These are phyloP conservation scores for Lathronympha strigana DNA, from an alignment of 2,888 invertebrate species.

Conservation along the genomic window DNA sequence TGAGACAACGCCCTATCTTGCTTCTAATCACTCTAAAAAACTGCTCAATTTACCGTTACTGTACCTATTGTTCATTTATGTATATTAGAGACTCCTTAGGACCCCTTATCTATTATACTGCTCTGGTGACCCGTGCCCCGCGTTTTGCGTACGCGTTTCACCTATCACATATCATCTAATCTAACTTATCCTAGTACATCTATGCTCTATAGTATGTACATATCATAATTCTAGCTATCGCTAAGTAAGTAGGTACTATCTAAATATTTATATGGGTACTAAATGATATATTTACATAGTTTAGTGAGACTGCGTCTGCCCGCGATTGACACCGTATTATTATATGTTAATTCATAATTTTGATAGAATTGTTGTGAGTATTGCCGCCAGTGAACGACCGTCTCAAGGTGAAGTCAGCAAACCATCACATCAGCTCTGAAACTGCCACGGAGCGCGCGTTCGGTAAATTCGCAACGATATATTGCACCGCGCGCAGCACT, in stretches of 20 bases:
- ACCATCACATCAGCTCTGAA: conserved; percentile 12
- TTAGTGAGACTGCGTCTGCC: conserved; percentile 8
- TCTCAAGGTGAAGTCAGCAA: conserved; percentile 28
- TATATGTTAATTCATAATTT: neutral
- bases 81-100: too few relatives aligned
- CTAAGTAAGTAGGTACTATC: conserved; percentile 33
- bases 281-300: conserved; percentile 29
- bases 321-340: conserved; percentile 2
- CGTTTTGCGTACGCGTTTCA: conserved; percentile 15
- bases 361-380: neutral
- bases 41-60: conserved; percentile 7
- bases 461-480: conserved; percentile 24
- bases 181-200: conserved; percentile 29
- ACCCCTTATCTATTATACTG: neutral
- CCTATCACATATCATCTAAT: conserved; percentile 34
- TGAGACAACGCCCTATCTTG: conserved; percentile 15
- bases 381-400: conserved; percentile 26
- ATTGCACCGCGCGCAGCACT: conserved; percentile 19
- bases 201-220: conserved; percentile 35
- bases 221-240: conserved; percentile 34
- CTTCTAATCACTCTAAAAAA: conserved; percentile 2
- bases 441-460: conserved; percentile 12
- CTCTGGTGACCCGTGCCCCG: conserved; percentile 19
- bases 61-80: neutral
- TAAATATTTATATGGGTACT: conserved; percentile 41